Conservation (phyloP, 2,797 vertebrate genomes). For the Naso thynnoides region DNA sequence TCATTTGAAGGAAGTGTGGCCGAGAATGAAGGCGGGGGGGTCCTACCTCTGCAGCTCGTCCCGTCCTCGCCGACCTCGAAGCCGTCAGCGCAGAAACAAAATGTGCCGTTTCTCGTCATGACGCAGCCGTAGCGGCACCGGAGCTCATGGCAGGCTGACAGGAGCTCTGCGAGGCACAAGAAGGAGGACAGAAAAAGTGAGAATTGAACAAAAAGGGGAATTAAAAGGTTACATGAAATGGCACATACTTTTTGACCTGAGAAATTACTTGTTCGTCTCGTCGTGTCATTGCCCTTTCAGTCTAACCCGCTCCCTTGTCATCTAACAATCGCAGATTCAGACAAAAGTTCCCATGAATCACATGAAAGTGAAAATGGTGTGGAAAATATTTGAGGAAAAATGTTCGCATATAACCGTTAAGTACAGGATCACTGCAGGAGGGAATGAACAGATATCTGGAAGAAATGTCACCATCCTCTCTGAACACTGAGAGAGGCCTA, state of each 20-base stretch:
- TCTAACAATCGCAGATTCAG: slow-evolving; percentile 47
- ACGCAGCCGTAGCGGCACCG: slow-evolving; percentile 94
- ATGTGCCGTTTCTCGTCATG: slow-evolving; percentile 90
- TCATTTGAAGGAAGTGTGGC: slow-evolving; percentile 62
- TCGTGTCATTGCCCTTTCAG: slow-evolving; percentile 47
- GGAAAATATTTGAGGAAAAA: neutral
- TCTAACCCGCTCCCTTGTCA: slow-evolving; percentile 13
- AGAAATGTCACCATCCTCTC: slow-evolving; percentile 20
- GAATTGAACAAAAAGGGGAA: slow-evolving; percentile 20
- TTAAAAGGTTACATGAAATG: slow-evolving; percentile 21
- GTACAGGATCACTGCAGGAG: slow-evolving; percentile 4
- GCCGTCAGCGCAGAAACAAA: slow-evolving; percentile 95
- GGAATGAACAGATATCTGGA: neutral
- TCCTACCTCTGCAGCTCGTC: slow-evolving; percentile 92
- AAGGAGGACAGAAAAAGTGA: slow-evolving; percentile 5
- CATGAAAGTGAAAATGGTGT: slow-evolving; percentile 20
- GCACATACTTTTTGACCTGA: slow-evolving; percentile 68
- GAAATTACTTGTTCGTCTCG: slow-evolving; percentile 56
- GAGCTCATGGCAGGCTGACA: slow-evolving; percentile 92
- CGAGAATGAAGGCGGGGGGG: slow-evolving; percentile 49
- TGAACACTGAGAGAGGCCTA: too few species aligned
- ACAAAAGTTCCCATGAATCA: slow-evolving; percentile 48
- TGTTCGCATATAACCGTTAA: neutral
- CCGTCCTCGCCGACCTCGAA: slow-evolving; percentile 90
- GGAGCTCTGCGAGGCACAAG: slow-evolving; percentile 86